Conservation (phyloP, 1,140 invertebrate genomes). For the Ips typographus region DNA sequence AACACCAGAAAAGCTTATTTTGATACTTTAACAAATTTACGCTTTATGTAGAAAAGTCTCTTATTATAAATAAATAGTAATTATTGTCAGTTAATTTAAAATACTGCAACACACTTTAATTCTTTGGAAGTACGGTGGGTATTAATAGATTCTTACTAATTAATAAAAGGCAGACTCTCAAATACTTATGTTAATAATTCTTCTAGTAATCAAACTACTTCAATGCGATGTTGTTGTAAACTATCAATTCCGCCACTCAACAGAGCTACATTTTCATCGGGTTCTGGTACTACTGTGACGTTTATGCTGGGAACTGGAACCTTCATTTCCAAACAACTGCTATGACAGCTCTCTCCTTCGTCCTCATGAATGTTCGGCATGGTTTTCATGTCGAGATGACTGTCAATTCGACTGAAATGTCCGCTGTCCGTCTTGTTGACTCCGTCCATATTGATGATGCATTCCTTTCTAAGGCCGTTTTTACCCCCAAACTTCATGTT, state of each 20-base stretch:
- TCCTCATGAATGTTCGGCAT: slow-evolving; percentile 35
- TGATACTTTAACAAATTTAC: too few species aligned
- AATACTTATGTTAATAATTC: too few species aligned
- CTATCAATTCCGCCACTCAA: slow-evolving; percentile 35
- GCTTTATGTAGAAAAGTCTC: too few species aligned
- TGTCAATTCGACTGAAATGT: slow-evolving; percentile 30
- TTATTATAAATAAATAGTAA: too few species aligned
- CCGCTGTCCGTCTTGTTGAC: slow-evolving; percentile 12
- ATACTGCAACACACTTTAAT: too few species aligned
- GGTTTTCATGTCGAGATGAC: slow-evolving; percentile 31
- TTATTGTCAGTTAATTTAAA: too few species aligned
- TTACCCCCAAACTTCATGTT: slow-evolving; percentile 31
- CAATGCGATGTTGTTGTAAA: slow-evolving; percentile 17
- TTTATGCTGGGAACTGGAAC: slow-evolving; percentile 23
- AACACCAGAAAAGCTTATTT: too few species aligned
- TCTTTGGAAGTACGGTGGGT: too few species aligned
- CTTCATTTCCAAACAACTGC: slow-evolving; percentile 35
- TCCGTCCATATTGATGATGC: slow-evolving; percentile 18
- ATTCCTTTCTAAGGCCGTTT: slow-evolving; percentile 27
- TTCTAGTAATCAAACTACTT: slow-evolving; percentile 34
- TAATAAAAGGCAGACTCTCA: too few species aligned
- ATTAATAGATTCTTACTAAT: too few species aligned
- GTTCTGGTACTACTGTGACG: slow-evolving; percentile 41
- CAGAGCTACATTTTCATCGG: slow-evolving; percentile 40
- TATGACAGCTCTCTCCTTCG: slow-evolving; percentile 31